Percentiles rank a stretch among this genome's conserved stretches.
phyloP scores from a whole-genome alignment of 2,888 invertebrate species.

The Acanthococcus lagerstroemiae region DNA sequence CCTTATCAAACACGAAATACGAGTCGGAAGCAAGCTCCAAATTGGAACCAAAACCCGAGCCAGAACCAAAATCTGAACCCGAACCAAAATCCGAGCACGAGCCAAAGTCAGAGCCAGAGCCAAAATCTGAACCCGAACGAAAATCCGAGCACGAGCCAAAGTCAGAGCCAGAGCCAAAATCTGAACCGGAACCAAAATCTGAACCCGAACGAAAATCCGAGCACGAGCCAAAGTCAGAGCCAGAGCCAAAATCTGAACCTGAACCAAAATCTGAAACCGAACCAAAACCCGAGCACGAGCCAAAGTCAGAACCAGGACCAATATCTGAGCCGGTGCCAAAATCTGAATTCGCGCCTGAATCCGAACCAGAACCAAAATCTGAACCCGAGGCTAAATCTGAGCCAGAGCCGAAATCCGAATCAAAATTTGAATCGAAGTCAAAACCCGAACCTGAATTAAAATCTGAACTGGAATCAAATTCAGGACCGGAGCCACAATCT shows the following conservation, averaged over 20 bases:
- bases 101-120: background rate
- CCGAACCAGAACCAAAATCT: constrained; percentile 31
- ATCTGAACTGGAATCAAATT: background rate
- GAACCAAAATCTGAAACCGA: constrained; percentile 37
- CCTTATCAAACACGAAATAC: constrained; percentile 37
- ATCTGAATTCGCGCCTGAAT: constrained; percentile 38
- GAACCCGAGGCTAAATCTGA: constrained; percentile 35
- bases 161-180: constrained; percentile 29
- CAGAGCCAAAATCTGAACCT: constrained; percentile 40
- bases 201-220: constrained; percentile 35
- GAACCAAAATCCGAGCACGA: constrained; percentile 36
- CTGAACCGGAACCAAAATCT: constrained; percentile 34
- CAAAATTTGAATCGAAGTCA: constrained; percentile 34
- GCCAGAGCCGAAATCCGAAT: constrained; percentile 38
- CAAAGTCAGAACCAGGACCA: constrained; percentile 34
- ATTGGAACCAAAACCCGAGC: constrained; percentile 34
- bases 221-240: constrained; percentile 39
- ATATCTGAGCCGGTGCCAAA: constrained; percentile 32
- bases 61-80: constrained; percentile 36
- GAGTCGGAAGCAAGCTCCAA: constrained; percentile 38
- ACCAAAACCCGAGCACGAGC: constrained; percentile 28
- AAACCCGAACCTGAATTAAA: constrained; percentile 35
- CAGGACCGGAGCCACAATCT: too few relatives aligned
- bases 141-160: constrained; percentile 33
- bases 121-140: constrained; percentile 32